Base-by-base conservation (phyloP, 2,888 invertebrate species). In the Dicyrtoma fusca region DNA sequence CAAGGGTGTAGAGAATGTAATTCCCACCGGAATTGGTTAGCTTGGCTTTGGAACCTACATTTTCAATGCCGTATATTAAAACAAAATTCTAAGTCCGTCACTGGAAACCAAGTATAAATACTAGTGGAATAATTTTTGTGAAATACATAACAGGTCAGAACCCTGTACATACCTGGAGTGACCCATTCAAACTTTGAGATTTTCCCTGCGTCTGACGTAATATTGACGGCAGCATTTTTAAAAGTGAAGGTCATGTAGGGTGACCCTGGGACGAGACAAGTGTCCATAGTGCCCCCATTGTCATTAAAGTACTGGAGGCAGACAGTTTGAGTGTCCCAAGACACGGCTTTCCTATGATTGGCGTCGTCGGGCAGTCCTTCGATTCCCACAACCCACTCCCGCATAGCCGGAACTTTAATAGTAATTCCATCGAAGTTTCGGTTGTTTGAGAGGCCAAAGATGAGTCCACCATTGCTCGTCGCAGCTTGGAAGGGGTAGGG, bases 301-400 rank as follows among this genome's bases (percentile, higher is more conserved):
- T 70, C 53, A 34, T 69, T 75, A 55, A 76, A 74, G 49, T 78
- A 78, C 49, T 72, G 72, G 3, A 76, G 44, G n/a, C 76, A 76
- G 1, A 78, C 76, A 11, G 73, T 66, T 74, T 78, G 78, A 0
- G 76, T 78, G 45, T 78, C 78, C 75, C 75, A 78, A 1, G 69
- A 26, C 11, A 70, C 68, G 10, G 76, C 76, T 63, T 76, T 78
- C 10, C 78, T 51, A 26, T 73, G 53, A 34, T 42, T 66, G 13
- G 70, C 6, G 26, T 69, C 65, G 21, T 71, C 64, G 13, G 75
- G 75, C 5, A 77, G 45, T 14, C 72, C 75, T 1, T 44, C 59
- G 34, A 73, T 34, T 0, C 74, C 69, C 5, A 70, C 72, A 10
- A 64, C 69, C 69, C 69, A 75, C 26, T 78, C 78, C 1, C 69